Conservation (phyloP, 1,140 invertebrate species). For the Aphelenchoides besseyi region DNA sequence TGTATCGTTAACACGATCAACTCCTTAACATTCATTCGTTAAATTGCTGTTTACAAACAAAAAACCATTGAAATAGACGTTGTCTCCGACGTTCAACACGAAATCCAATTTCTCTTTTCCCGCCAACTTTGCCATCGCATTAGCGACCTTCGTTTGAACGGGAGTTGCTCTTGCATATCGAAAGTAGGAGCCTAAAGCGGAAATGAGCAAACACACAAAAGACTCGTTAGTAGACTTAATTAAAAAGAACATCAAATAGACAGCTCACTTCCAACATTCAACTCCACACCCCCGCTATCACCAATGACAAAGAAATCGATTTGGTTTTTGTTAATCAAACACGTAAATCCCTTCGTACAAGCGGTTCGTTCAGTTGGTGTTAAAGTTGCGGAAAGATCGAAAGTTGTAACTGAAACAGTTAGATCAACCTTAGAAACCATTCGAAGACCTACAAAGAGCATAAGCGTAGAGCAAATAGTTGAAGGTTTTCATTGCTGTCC, state of each 20-base stretch:
- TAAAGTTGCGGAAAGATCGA: neutral
- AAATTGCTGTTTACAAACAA: neutral
- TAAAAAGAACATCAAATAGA: too few species aligned
- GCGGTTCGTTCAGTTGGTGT: constrained; percentile 14
- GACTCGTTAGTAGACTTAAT: neutral
- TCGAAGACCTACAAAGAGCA: too few species aligned
- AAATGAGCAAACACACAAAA: constrained; percentile 1
- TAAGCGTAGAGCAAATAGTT: too few species aligned
- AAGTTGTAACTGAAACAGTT: too few species aligned
- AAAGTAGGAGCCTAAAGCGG: too few species aligned
- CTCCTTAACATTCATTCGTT: neutral
- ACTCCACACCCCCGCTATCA: constrained; percentile 49
- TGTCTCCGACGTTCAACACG: constrained; percentile 48
- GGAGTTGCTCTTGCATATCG: neutral
- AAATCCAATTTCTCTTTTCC: constrained; percentile 30
- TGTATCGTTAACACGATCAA: constrained; percentile 7
- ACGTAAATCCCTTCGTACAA: constrained; percentile 22
- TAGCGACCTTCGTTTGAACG: constrained; percentile 40
- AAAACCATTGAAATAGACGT: constrained; percentile 49
- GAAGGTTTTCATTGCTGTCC: too few species aligned
- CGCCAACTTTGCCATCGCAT: constrained; percentile 35
- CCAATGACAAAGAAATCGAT: constrained; percentile 51
- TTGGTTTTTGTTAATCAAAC: neutral
- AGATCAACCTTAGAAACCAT: too few species aligned
- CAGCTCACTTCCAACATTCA: too few species aligned